Percentiles rank a stretch among this genome's conserved stretches.
phyloP scores from a whole-genome alignment of 1,140 invertebrate genomes.

The Tetramorium parvispinum region DNA sequence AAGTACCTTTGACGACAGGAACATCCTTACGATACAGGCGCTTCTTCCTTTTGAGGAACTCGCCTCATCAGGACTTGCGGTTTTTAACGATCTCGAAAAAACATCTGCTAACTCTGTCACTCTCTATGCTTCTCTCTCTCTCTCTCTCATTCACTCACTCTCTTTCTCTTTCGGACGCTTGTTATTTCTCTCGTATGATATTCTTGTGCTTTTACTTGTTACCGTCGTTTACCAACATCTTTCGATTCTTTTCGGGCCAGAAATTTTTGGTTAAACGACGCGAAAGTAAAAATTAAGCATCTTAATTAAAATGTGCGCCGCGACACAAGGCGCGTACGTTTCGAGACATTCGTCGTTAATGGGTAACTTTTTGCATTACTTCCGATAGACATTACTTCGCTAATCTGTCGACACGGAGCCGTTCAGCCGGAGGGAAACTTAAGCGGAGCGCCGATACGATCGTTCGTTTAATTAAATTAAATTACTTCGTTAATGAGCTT shows the following conservation, averaged over 20 bases:
- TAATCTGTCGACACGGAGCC: constrained; percentile 22
- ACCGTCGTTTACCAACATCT: background rate
- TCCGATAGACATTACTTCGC: constrained; percentile 28
- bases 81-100: constrained; percentile 57
- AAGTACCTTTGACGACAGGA: constrained; percentile 52
- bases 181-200: constrained; percentile 10
- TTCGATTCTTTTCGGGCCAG: background rate
- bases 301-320: constrained; percentile 7
- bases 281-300: background rate
- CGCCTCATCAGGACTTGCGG: constrained; percentile 45
- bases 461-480: constrained; percentile 31
- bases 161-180: background rate
- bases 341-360: background rate
- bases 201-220: constrained; percentile 11
- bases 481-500: constrained; percentile 45
- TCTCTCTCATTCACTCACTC: background rate
- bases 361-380: constrained; percentile 18
- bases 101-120: constrained; percentile 2
- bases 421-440: background rate
- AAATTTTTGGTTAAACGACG: background rate
- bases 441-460: background rate
- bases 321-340: background rate
- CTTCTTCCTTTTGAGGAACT: constrained; percentile 37
- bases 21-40: constrained; percentile 14
- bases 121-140: background rate